Conservation (phyloP, 1,140 invertebrate species). For the Drosophila nikananu region DNA sequence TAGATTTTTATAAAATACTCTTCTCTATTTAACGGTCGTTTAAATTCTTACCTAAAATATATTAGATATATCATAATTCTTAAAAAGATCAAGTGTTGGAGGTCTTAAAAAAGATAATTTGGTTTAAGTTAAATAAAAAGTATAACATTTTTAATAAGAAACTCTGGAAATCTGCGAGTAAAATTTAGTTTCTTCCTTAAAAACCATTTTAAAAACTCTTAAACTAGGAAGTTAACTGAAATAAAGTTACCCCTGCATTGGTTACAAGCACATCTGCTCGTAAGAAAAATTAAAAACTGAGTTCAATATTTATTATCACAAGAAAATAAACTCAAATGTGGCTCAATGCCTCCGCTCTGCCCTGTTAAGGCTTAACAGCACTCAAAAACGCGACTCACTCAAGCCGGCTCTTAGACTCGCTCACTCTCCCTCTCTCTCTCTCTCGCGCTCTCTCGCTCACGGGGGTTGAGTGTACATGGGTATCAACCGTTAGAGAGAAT, state of each 20-base stretch:
- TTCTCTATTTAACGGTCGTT: too few relatives aligned
- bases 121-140: rapidly evolving
- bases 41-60: too few relatives aligned
- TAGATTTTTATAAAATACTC: not conserved
- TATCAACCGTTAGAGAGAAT: constrained; percentile 78
- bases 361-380: constrained; percentile 55
- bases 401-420: constrained; percentile 19
- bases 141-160: too few relatives aligned
- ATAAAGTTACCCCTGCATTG: too few relatives aligned
- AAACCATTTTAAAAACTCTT: not conserved
- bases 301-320: not conserved
- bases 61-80: too few relatives aligned
- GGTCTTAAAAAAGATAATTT: too few relatives aligned
- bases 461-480: constrained; percentile 37
- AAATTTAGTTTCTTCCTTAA: too few relatives aligned
- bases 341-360: constrained; percentile 14
- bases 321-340: not conserved
- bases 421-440: constrained; percentile 3
- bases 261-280: too few relatives aligned
- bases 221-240: not conserved
- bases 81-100: not conserved
- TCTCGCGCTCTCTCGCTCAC: constrained; percentile 12
- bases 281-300: not conserved
- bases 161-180: rapidly evolving
- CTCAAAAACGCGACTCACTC: constrained; percentile 49